Evolutionary conservation across 2,113 vertebrate genomes (phyloP).

Genomic region (Zeus faber): DNA sequence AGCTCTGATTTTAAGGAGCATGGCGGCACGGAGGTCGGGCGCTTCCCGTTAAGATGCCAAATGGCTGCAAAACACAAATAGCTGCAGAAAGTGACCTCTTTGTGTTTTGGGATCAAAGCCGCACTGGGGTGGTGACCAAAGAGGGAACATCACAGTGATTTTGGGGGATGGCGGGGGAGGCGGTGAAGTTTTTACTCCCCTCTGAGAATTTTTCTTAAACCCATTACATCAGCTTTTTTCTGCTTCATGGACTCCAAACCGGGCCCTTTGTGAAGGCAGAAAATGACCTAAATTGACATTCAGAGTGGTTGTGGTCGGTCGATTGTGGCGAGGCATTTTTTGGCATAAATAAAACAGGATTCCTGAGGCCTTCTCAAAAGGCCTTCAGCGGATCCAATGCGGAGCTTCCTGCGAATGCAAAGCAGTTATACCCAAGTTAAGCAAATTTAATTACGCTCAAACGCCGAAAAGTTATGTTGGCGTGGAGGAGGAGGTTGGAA

Average conservation of each 20-base stretch:
- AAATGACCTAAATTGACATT: constrained; percentile 76
- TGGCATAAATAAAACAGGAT: constrained; percentile 56
- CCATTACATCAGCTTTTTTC: constrained; percentile 78
- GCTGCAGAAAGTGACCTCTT: too few relatives aligned
- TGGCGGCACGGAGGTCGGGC: too few relatives aligned
- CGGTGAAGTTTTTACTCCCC: constrained; percentile 64
- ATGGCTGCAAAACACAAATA: too few relatives aligned
- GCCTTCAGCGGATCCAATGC: constrained; percentile 18
- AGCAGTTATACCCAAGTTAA: constrained; percentile 14
- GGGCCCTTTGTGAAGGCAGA: constrained; percentile 68
- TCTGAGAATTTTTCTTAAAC: constrained; percentile 74
- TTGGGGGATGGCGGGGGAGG: constrained; percentile 15
- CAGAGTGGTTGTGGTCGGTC: constrained; percentile 53
- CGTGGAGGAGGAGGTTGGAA: too few relatives aligned
- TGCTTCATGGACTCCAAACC: constrained; percentile 67
- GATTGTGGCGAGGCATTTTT: constrained; percentile 55
- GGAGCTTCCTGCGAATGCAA: constrained; percentile 18
- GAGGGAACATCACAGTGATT: not conserved
- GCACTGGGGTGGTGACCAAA: constrained; percentile 35
- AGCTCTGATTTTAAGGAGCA: too few relatives aligned
- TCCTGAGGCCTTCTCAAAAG: constrained; percentile 36
- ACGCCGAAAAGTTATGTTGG: too few relatives aligned
- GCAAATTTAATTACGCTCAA: too few relatives aligned
- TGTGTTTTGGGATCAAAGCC: constrained; percentile 22
- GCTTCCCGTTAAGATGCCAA: too few relatives aligned